These are phyloP conservation scores for Gallinago media DNA, from an alignment of 2,113 vertebrate species.

Conservation along the genomic window DNA sequence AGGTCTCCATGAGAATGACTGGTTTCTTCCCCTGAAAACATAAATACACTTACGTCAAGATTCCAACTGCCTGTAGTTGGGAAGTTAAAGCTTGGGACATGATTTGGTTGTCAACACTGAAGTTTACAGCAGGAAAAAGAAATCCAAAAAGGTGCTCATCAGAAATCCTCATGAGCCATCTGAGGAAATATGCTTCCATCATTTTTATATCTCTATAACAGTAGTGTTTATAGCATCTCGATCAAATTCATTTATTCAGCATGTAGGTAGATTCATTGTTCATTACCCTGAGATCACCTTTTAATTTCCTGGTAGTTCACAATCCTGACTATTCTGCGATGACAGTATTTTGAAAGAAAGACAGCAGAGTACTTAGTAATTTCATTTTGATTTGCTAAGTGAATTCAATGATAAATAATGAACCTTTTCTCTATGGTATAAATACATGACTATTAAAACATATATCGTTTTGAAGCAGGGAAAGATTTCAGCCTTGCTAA, in stretches of 20 bases:
- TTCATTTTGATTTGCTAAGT: background rate
- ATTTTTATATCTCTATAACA: background rate
- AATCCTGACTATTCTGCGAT: background rate
- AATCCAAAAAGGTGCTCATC: background rate
- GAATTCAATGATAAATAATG: background rate
- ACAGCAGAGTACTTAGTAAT: background rate
- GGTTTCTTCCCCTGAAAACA: background rate
- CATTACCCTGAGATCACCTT: background rate
- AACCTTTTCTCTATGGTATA: background rate
- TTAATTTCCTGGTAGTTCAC: background rate
- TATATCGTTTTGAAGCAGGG: background rate
- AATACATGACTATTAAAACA: background rate
- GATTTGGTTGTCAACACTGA: background rate
- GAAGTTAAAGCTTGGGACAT: background rate
- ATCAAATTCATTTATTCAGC: background rate
- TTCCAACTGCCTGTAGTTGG: background rate
- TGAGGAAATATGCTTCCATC: background rate
- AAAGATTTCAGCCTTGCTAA: background rate
- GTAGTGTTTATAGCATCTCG: background rate
- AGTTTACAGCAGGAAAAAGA: background rate
- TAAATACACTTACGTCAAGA: background rate
- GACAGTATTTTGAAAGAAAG: background rate
- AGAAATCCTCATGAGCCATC: background rate
- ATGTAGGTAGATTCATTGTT: background rate
- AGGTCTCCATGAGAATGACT: background rate